Conservation (phyloP, 2,888 invertebrate genomes). For the Drosophila falleni region DNA sequence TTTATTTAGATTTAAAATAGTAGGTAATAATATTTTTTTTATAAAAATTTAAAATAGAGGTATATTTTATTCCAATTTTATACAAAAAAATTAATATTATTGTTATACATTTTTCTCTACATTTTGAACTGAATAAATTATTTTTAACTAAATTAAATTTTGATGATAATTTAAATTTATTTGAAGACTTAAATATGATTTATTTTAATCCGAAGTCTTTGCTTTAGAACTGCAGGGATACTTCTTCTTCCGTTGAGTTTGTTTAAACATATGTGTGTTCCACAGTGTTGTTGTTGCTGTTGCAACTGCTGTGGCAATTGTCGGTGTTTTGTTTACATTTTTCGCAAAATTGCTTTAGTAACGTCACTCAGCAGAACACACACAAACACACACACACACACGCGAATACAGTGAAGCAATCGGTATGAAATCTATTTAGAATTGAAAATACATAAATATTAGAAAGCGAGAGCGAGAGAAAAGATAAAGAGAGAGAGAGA, state of each 20-base stretch:
- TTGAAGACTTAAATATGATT: no score
- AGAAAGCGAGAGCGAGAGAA: conserved; percentile 14
- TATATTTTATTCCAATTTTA: no score
- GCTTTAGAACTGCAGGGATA: no score
- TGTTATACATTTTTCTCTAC: no score
- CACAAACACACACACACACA: conserved; percentile 44
- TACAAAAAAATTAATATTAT: no score
- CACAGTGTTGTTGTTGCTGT: conserved; percentile 32
- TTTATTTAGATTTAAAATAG: not conserved
- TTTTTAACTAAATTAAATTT: no score
- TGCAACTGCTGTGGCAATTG: conserved; percentile 53
- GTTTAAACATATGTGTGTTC: conserved; percentile 2
- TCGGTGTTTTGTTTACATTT: conserved; percentile 66
- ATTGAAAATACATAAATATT: conserved; percentile 69
- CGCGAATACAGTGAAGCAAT: conserved; percentile 16
- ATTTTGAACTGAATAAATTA: no score
- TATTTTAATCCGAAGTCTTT: no score
- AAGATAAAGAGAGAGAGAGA: not conserved
- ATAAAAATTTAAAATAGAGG: not conserved
- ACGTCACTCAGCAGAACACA: conserved; percentile 62
- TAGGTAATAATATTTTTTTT: not conserved
- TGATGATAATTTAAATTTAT: no score
- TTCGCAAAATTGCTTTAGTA: conserved; percentile 61
- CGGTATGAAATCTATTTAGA: conserved; percentile 48
- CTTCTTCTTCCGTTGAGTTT: not conserved